A percentile compares a stretch with the other conserved stretches of the same genome.
phyloP scores from a whole-genome alignment of 2,113 vertebrate species.

The Brevimyrus niger region DNA sequence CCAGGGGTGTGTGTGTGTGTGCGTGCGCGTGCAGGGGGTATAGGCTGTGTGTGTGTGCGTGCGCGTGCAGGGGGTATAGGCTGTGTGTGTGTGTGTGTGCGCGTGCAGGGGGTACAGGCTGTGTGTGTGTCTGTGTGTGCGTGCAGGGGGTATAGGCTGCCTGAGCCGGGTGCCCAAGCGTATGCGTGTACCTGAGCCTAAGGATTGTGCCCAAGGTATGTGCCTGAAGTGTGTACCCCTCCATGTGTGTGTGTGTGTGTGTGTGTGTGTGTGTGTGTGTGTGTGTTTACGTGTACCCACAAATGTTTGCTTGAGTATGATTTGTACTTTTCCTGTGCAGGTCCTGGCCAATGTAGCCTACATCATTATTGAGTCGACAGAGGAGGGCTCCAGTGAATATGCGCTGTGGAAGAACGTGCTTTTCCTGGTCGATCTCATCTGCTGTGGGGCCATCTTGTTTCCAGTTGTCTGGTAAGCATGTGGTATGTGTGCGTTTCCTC shows the following conservation, averaged over 20 bases:
- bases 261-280: background rate
- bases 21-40: background rate
- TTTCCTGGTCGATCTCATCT: conserved; percentile 75
- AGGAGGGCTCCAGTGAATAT: conserved; percentile 72
- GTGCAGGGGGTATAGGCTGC: too few relatives aligned
- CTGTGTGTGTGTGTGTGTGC: background rate
- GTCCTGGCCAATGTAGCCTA: conserved; percentile 75
- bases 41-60: background rate
- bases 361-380: conserved; percentile 72
- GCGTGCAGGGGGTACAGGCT: too few relatives aligned
- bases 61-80: background rate
- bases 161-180: conserved; percentile 24
- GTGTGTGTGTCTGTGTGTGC: background rate
- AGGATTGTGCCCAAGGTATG: too few relatives aligned
- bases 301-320: background rate
- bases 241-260: background rate
- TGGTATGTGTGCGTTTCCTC: background rate
- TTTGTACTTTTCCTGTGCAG: conserved; percentile 37
- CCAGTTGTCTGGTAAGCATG: conserved; percentile 71
- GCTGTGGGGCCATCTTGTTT: conserved; percentile 74
- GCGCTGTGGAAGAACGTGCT: conserved; percentile 73
- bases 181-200: background rate
- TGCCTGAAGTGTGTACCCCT: background rate
- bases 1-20: background rate
- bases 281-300: conserved; percentile 36